Evolutionary conservation across 2,797 vertebrate species (phyloP).

Genomic region (Rhinella marina): DNA sequence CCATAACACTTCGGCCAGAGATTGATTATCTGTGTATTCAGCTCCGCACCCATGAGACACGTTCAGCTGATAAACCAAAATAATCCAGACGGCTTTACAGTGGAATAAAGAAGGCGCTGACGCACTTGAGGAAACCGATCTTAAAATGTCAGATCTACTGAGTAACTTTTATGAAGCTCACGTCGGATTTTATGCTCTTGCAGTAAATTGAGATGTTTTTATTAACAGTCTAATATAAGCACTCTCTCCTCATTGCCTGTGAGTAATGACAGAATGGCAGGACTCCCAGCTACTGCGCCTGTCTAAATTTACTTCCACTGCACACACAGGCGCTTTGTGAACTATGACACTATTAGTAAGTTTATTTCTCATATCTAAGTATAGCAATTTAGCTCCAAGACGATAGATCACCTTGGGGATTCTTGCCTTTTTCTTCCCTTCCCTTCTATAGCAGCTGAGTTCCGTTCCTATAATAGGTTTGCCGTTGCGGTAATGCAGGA

Average conservation of each 20-base stretch:
- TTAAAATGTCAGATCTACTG: constrained; percentile 47
- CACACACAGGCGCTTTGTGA: constrained; percentile 49
- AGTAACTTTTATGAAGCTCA: constrained; percentile 59
- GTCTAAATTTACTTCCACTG: constrained; percentile 45
- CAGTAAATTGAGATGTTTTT: constrained; percentile 55
- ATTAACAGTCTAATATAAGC: constrained; percentile 54
- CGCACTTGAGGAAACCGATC: constrained; percentile 28
- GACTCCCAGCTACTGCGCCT: constrained; percentile 41
- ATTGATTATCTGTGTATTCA: constrained; percentile 38
- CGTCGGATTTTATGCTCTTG: constrained; percentile 42
- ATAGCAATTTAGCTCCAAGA: constrained; percentile 43
- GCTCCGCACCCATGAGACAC: not conserved
- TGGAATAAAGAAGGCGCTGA: constrained; percentile 42
- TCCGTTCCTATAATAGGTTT: constrained; percentile 33
- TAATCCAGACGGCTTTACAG: constrained; percentile 36
- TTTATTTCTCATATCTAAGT: constrained; percentile 52
- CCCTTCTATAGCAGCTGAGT: constrained; percentile 20
- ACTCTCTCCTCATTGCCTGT: constrained; percentile 30
- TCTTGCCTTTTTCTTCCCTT: constrained; percentile 11
- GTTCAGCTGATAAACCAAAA: constrained; percentile 39
- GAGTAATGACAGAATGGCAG: constrained; percentile 45
- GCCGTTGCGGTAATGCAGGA: constrained; percentile 28
- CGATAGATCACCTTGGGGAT: constrained; percentile 55
- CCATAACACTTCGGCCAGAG: not conserved
- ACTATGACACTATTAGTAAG: constrained; percentile 49